Evolutionary conservation across 2,797 vertebrate genomes (phyloP).

Genomic region (Rhinophrynus dorsalis): DNA sequence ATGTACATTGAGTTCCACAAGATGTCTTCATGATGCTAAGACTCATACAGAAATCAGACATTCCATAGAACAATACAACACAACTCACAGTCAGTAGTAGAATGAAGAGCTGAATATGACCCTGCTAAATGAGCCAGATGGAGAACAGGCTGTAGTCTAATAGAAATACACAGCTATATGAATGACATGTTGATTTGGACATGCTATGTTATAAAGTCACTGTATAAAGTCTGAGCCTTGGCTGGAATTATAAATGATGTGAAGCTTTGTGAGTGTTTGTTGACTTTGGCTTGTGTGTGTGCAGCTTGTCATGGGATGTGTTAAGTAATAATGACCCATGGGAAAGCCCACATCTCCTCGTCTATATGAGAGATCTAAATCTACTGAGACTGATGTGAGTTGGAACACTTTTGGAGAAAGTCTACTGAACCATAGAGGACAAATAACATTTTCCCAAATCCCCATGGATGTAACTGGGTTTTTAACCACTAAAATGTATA

Average conservation of each 20-base stretch:
- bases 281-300: neutral
- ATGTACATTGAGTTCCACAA: constrained; percentile 9
- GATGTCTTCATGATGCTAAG: constrained; percentile 6
- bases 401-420: too few relatives aligned
- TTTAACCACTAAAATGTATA: too few relatives aligned
- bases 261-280: neutral
- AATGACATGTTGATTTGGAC: neutral
- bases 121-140: constrained; percentile 8
- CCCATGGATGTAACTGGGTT: too few relatives aligned
- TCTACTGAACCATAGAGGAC: too few relatives aligned
- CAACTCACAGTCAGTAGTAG: constrained; percentile 12
- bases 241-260: neutral
- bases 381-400: too few relatives aligned
- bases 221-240: neutral
- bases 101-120: constrained; percentile 1
- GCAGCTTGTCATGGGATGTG: too few relatives aligned
- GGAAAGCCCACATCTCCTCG: too few relatives aligned
- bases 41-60: neutral
- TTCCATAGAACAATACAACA: constrained; percentile 18
- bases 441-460: too few relatives aligned
- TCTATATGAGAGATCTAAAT: too few relatives aligned
- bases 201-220: neutral
- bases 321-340: too few relatives aligned
- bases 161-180: neutral
- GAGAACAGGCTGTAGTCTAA: neutral